A percentile compares a stretch with the other conserved stretches of the same genome.
These are phyloP conservation scores for Natrix natrix DNA, from an alignment of 2,797 vertebrate species.

Conservation along the genomic window DNA sequence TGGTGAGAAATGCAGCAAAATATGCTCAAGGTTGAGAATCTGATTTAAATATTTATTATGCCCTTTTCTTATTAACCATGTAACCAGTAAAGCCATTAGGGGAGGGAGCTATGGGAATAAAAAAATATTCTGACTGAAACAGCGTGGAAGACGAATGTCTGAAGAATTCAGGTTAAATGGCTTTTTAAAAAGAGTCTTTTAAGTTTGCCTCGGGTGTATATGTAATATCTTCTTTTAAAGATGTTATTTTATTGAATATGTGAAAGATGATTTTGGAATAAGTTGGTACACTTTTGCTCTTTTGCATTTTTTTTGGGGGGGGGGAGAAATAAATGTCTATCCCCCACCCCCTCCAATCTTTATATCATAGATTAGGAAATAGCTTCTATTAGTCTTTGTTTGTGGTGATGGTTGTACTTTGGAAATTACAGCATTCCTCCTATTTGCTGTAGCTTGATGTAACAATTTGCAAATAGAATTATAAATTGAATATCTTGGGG, in stretches of 20 bases:
- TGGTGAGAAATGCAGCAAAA: background rate
- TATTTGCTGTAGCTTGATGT: background rate
- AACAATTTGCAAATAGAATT: slow-evolving; percentile 20
- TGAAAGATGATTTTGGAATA: background rate
- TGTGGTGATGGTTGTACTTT: background rate
- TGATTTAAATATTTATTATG: background rate
- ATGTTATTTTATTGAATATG: background rate
- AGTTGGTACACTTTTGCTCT: background rate
- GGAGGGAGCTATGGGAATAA: background rate
- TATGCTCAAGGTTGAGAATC: background rate
- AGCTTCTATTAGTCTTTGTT: background rate
- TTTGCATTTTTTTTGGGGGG: background rate
- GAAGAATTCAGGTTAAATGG: background rate
- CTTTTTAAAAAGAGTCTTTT: background rate
- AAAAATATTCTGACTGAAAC: background rate
- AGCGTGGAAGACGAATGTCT: background rate
- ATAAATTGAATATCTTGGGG: background rate
- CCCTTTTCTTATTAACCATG: background rate
- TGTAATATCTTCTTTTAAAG: background rate
- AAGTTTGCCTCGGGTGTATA: background rate
- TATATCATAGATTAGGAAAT: background rate
- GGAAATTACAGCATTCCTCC: background rate
- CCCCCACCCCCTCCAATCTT: no score
- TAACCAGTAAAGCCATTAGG: background rate
- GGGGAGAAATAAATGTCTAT: background rate